phyloP scores from a whole-genome alignment of 2,113 vertebrate genomes.

The Prionailurus bengalensis region DNA sequence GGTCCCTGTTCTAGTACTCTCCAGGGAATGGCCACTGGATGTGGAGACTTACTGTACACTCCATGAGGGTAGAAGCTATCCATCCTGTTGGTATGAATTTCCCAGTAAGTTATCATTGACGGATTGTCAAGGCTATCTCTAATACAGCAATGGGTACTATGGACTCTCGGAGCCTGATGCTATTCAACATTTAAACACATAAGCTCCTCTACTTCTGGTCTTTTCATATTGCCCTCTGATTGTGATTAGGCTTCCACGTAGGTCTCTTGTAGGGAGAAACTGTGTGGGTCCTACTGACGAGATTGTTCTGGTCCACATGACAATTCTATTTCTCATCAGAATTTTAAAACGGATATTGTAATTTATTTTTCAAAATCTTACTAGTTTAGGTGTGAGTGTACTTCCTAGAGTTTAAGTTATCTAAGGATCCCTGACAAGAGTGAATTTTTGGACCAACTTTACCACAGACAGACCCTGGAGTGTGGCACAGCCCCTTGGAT shows the following conservation, averaged over 20 bases:
- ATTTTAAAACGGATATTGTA: neutral
- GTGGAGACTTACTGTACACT: neutral
- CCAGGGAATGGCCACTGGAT: neutral
- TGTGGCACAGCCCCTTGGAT: neutral
- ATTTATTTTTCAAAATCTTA: slow-evolving; percentile 11
- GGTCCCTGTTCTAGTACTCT: neutral
- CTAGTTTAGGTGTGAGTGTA: neutral
- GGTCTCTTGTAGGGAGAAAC: neutral
- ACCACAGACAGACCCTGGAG: neutral
- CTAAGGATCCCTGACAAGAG: neutral
- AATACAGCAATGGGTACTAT: neutral
- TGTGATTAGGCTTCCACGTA: neutral
- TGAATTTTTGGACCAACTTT: neutral
- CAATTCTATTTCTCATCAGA: neutral
- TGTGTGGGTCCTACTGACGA: neutral
- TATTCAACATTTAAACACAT: neutral
- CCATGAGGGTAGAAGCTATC: neutral
- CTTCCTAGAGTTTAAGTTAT: neutral
- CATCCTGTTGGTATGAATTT: neutral
- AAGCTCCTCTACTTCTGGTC: neutral
- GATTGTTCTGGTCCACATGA: neutral
- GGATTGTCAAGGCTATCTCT: neutral
- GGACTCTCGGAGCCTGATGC: neutral
- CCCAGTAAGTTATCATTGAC: neutral
- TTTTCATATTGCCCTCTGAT: neutral